Base-by-base conservation (phyloP, 2,797 vertebrate species). In the Melanotaenia nigrans region DNA sequence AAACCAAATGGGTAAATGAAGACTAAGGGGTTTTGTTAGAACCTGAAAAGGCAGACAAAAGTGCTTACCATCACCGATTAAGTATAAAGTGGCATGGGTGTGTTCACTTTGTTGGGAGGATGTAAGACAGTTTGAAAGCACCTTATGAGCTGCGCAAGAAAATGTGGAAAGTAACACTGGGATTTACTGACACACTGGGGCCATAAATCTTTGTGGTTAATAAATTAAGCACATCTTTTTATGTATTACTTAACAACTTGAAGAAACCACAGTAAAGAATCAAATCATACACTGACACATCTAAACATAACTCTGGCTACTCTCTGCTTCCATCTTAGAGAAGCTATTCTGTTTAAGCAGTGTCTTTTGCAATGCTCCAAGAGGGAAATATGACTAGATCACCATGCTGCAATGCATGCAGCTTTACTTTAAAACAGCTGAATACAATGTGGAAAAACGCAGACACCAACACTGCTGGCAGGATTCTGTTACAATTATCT, bases 401-500 rank as follows among this genome's bases (percentile, higher is more conserved):
- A 22, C 13, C 22, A 53, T 11, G 49, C 3, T 22, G 49, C 5
- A 8, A 22, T 51, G 32, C 32, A 33, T 33, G 32, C 3, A 22
- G 47, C 47, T 22, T 51, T 51, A 53, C 10, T 53, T 53, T 24
- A 60, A 30, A 18, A 68, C 61, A 69, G 9, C 24, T 61, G 62
- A 77, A 75, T 53, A 61, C 45, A 61, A 57, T 33, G 11, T 1
- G 60, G 60, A 16, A 40, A 70, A 60, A 18, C n/a, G 66, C 30
- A 4, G 59, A 51, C 25, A 30, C 5, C 68, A 73, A 35, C 42
- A 73, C 35, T 77, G 32, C 25, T 71, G 22, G 73, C 73, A 76
- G 49, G 79, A 71, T 81, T 75, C 55, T 60, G 81, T 86, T 79
- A 59, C 80, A 75, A 73, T 3, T 0, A 47, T 60, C 12, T 78